These are phyloP conservation scores for Lacerta viridis DNA, from an alignment of 2,797 vertebrate genomes.

Conservation along the genomic window DNA sequence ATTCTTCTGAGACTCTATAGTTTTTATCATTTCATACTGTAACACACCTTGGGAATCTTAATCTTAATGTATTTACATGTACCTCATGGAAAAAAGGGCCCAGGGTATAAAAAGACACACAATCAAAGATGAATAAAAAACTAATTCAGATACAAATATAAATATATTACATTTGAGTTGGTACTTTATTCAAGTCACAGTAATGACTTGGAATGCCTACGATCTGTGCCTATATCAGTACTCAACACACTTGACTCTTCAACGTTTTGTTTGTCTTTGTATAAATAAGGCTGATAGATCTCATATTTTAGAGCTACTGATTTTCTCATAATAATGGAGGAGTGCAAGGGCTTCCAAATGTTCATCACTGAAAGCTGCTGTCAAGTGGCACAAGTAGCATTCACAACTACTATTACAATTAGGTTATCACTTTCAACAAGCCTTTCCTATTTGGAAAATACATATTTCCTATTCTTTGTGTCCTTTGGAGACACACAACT, in stretches of 20 bases:
- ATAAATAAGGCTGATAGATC: not conserved
- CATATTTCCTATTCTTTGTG: not conserved
- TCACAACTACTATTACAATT: constrained; percentile 11
- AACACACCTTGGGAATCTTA: no score
- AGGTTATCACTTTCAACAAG: constrained; percentile 3
- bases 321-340: not conserved
- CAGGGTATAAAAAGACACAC: no score
- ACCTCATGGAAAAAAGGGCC: no score
- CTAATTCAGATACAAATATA: no score
- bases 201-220: not conserved
- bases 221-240: not conserved
- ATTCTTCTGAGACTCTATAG: no score
- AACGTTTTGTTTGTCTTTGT: not conserved
- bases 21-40: no score
- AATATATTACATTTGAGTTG: no score
- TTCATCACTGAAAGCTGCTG: constrained; percentile 15
- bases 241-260: not conserved
- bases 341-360: constrained; percentile 9
- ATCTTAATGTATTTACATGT: no score
- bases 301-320: not conserved
- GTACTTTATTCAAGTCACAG: not conserved
- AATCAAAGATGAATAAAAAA: no score
- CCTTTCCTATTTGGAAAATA: constrained; percentile 9
- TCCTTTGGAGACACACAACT: constrained; percentile 5
- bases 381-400: not conserved